These are phyloP conservation scores for Synanthedon myopaeformis DNA, from an alignment of 2,888 invertebrate genomes.

Conservation along the genomic window DNA sequence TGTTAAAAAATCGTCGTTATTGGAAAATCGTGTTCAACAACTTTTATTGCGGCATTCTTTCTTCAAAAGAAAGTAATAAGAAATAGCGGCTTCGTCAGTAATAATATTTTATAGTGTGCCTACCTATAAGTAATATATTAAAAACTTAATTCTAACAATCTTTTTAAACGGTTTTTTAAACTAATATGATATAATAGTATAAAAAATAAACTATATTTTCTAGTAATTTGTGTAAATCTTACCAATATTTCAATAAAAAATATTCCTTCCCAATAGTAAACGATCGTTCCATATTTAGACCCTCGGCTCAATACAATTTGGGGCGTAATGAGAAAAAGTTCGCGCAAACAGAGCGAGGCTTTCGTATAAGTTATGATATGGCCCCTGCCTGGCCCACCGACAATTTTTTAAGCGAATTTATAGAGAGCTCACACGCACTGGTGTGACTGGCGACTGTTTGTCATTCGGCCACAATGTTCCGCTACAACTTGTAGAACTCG, in stretches of 20 bases:
- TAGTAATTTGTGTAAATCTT: too few relatives aligned
- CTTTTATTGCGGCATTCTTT: background rate
- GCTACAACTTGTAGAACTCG: conserved; percentile 27
- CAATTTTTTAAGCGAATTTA: conserved; percentile 40
- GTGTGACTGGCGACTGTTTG: conserved; percentile 50
- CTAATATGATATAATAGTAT: too few relatives aligned
- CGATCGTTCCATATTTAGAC: background rate
- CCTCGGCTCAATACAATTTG: conserved; percentile 13
- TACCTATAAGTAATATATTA: too few relatives aligned
- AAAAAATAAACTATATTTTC: too few relatives aligned
- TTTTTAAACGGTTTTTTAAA: too few relatives aligned
- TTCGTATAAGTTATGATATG: conserved; percentile 18
- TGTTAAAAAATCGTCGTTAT: conserved; percentile 3
- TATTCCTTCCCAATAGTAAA: background rate
- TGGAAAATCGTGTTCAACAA: background rate
- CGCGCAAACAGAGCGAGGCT: conserved; percentile 4
- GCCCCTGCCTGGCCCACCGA: conserved; percentile 16
- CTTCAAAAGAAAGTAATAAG: background rate
- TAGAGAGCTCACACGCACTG: conserved; percentile 45
- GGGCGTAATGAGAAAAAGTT: conserved; percentile 22
- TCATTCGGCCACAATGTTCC: conserved; percentile 26
- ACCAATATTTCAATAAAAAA: too few relatives aligned
- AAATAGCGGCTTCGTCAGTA: too few relatives aligned
- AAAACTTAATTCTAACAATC: too few relatives aligned
- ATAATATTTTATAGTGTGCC: too few relatives aligned